Conservation (phyloP, 1,140 invertebrate species). For the Rhagoletis zephyria region DNA sequence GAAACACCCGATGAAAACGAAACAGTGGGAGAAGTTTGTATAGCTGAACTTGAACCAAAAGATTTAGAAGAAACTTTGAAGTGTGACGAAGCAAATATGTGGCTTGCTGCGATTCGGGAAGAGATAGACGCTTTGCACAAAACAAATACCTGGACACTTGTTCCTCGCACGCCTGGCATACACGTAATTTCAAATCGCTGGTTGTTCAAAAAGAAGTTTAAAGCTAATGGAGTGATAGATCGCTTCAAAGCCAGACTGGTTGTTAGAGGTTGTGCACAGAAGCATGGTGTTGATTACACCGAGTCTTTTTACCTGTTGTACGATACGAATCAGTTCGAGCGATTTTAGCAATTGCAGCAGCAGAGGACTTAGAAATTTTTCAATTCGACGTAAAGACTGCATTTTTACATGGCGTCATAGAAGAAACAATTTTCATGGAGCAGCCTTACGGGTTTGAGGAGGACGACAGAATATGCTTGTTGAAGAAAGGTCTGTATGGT, state of each 20-base stretch:
- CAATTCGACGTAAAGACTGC: slow-evolving; percentile 70
- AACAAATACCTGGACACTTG: slow-evolving; percentile 52
- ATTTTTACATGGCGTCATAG: slow-evolving; percentile 67
- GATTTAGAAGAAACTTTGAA: slow-evolving; percentile 50
- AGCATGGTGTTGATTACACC: slow-evolving; percentile 61
- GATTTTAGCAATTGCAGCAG: slow-evolving; percentile 63
- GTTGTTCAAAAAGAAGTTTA: slow-evolving; percentile 51
- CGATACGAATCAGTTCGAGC: slow-evolving; percentile 58
- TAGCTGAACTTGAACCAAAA: slow-evolving; percentile 22
- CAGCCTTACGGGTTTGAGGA: slow-evolving; percentile 62
- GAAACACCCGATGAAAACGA: too few relatives aligned
- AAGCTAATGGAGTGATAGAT: slow-evolving; percentile 28
- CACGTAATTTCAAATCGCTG: slow-evolving; percentile 45
- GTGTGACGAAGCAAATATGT: background rate
- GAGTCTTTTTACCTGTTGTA: slow-evolving; percentile 64
- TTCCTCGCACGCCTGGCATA: background rate
- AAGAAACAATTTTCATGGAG: slow-evolving; percentile 71
- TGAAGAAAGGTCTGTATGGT: slow-evolving; percentile 64
- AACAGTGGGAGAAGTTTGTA: slow-evolving; percentile 32
- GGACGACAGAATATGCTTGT: slow-evolving; percentile 57
- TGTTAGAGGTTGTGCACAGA: slow-evolving; percentile 63
- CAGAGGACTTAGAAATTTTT: slow-evolving; percentile 62
- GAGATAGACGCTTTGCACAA: slow-evolving; percentile 37
- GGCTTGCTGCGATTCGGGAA: slow-evolving; percentile 44
- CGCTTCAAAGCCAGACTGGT: slow-evolving; percentile 61